Evolutionary conservation across 1,140 invertebrate genomes (phyloP).

Genomic region (Drosophila auraria): DNA sequence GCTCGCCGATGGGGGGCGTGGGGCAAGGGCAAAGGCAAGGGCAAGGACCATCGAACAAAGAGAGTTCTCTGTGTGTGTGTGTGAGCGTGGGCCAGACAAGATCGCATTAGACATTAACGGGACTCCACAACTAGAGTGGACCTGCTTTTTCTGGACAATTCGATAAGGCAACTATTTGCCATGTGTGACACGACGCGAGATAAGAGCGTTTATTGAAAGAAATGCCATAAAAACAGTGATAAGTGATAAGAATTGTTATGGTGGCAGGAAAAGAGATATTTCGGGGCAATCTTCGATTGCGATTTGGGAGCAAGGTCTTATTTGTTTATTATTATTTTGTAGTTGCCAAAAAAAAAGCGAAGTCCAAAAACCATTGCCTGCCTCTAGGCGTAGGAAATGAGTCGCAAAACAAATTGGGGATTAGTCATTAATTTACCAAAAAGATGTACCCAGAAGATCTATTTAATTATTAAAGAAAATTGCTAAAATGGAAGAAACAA

Average conservation of each 20-base stretch:
- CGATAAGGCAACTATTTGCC: conserved; percentile 15
- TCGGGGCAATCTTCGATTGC: conserved; percentile 25
- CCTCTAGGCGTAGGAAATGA: conserved; percentile 11
- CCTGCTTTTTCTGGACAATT: conserved; percentile 20
- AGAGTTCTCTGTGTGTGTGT: conserved; percentile 31
- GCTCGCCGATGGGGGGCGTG: conserved; percentile 24
- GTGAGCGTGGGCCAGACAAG: conserved; percentile 36
- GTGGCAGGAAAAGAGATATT: conserved; percentile 39
- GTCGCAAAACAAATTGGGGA: neutral
- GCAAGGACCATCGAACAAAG: conserved; percentile 76
- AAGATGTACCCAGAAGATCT: neutral
- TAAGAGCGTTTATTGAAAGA: conserved; percentile 26
- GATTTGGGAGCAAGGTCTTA: conserved; percentile 42
- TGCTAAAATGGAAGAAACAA: no score
- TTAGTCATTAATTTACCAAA: neutral
- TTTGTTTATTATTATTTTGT: conserved; percentile 32
- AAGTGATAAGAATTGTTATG: conserved; percentile 35
- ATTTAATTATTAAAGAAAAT: neutral
- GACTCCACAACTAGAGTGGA: conserved; percentile 21
- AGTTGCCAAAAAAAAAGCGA: neutral
- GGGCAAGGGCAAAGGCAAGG: conserved; percentile 58
- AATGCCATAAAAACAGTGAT: conserved; percentile 34
- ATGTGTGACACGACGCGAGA: conserved; percentile 12
- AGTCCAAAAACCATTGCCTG: conserved; percentile 7
- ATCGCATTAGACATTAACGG: conserved; percentile 56